A percentile compares a stretch with the other conserved stretches of the same genome.
phyloP scores from a whole-genome alignment of 2,888 invertebrate species.

The Hydroisotoma schaefferi region DNA sequence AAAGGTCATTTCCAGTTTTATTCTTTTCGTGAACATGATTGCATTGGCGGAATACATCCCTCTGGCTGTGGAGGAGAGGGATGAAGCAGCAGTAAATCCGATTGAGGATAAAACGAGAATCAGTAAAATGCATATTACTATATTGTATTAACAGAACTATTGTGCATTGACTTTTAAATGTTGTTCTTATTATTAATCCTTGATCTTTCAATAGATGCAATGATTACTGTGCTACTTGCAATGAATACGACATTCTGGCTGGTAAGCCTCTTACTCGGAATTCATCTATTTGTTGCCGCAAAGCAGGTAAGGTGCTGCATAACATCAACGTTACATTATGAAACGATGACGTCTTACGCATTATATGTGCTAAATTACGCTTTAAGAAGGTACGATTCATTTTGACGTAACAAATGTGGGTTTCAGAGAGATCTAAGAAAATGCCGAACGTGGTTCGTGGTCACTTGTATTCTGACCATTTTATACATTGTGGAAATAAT shows the following conservation, averaged over 20 bases:
- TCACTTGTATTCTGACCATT: constrained; percentile 27
- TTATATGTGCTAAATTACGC: no score
- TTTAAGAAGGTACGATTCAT: no score
- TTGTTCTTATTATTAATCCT: background rate
- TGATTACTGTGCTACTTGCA: constrained; percentile 14
- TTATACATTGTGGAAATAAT: constrained; percentile 30
- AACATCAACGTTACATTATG: no score
- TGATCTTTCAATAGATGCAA: constrained; percentile 13
- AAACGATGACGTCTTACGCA: no score
- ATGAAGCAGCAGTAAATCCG: constrained; percentile 15
- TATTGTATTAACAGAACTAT: no score
- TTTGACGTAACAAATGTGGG: no score
- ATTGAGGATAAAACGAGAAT: constrained; percentile 15
- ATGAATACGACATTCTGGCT: constrained; percentile 26
- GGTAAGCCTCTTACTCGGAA: constrained; percentile 20
- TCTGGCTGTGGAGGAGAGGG: constrained; percentile 2
- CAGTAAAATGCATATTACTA: constrained; percentile 18
- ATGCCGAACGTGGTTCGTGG: constrained; percentile 19
- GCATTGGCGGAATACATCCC: background rate
- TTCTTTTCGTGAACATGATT: background rate
- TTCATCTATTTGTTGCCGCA: constrained; percentile 18
- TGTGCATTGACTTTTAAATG: background rate
- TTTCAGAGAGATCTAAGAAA: constrained; percentile 26
- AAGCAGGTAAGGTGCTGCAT: constrained; percentile 25
- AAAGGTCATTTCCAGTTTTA: background rate